A percentile compares a stretch with the other conserved stretches of the same genome.
Evolutionary conservation across 1,140 invertebrate genomes (phyloP).

Genomic region (Pseudomyrmex pallidus): DNA sequence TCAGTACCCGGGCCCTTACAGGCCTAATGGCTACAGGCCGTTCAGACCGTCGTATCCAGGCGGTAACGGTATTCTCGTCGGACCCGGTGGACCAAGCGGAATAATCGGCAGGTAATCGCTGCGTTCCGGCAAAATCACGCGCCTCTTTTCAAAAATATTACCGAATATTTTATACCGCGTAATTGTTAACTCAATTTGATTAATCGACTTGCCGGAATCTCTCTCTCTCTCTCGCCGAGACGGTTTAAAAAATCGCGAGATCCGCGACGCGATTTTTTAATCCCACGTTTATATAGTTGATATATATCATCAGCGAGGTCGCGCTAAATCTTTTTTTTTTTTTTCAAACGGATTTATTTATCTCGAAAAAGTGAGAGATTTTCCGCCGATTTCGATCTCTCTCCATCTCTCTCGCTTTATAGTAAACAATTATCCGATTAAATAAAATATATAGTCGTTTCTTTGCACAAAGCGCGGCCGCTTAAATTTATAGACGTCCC

Average conservation of each 20-base stretch:
- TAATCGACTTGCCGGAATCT: conserved; percentile 4
- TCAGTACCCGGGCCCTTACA: conserved; percentile 73
- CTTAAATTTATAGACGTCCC: conserved; percentile 43
- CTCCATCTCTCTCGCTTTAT: background rate
- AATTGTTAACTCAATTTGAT: conserved; percentile 9
- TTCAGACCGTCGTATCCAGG: conserved; percentile 53
- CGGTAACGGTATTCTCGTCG: conserved; percentile 69
- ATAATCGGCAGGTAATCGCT: conserved; percentile 69
- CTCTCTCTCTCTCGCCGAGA: background rate
- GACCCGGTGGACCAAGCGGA: conserved; percentile 74
- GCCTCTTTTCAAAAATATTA: background rate
- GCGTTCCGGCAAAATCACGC: too few species aligned
- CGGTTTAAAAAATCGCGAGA: background rate
- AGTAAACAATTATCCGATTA: conserved; percentile 47
- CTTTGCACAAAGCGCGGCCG: background rate
- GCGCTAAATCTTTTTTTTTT: conserved; percentile 6
- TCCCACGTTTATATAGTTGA: too few species aligned
- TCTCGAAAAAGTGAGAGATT: conserved; percentile 18
- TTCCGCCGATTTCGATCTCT: background rate
- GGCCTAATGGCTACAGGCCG: conserved; percentile 68
- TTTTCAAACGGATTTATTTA: conserved; percentile 15
- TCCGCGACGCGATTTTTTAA: background rate
- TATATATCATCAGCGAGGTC: background rate
- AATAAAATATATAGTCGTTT: conserved; percentile 35
- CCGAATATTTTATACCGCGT: background rate